These are phyloP conservation scores for Herpetotheres cachinnans DNA, from an alignment of 2,113 vertebrate species.

Conservation along the genomic window DNA sequence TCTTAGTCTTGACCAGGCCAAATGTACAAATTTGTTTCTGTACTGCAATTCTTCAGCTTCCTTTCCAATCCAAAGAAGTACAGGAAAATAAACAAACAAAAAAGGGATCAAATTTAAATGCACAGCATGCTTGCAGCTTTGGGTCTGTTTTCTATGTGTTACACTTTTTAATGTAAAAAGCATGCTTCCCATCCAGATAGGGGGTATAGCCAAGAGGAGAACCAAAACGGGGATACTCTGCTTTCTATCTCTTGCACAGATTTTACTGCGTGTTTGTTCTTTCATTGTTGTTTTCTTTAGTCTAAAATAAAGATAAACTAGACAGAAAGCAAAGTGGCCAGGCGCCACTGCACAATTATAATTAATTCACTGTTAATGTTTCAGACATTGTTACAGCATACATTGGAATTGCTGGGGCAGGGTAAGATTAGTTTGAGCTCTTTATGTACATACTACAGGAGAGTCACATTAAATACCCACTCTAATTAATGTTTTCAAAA, in stretches of 20 bases:
- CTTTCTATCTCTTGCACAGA: conserved; percentile 20
- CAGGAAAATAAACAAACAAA: conserved; percentile 39
- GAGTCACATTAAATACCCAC: conserved; percentile 38
- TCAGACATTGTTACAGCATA: conserved; percentile 18
- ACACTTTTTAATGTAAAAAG: conserved; percentile 14
- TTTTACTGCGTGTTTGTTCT: conserved; percentile 21
- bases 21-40: conserved; percentile 39
- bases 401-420: conserved; percentile 51
- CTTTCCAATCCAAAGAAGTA: neutral
- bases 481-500: conserved; percentile 53
- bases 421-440: conserved; percentile 48
- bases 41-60: conserved; percentile 16
- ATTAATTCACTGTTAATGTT: conserved; percentile 66
- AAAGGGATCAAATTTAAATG: conserved; percentile 40
- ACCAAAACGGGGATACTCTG: neutral
- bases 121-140: conserved; percentile 10
- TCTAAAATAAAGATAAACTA: conserved; percentile 65
- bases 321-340: conserved; percentile 58
- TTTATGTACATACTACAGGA: conserved; percentile 22
- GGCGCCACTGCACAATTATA: conserved; percentile 65
- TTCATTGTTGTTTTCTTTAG: conserved; percentile 59
- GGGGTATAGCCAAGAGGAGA: neutral
- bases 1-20: conserved; percentile 24
- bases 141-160: neutral
- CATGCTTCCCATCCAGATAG: neutral